Evolutionary conservation across 2,113 vertebrate genomes (phyloP).

Genomic region (Tragelaphus imberbis): DNA sequence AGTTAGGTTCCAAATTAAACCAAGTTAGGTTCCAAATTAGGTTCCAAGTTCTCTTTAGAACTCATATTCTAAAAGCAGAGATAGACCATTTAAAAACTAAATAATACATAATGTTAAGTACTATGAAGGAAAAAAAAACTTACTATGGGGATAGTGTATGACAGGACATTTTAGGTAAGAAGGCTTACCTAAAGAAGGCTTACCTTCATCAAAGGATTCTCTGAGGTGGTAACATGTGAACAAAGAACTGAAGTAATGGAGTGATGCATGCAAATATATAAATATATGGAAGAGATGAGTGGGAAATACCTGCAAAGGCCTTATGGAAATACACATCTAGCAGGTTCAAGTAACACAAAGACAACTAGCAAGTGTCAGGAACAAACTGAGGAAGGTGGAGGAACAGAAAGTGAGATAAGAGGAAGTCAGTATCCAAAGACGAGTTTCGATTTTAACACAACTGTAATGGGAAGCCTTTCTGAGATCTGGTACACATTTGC

Average conservation of each 20-base stretch:
- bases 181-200: not conserved
- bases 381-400: not conserved
- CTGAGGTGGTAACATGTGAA: not conserved
- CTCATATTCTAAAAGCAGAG: constrained; percentile 1
- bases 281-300: not conserved
- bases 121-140: not conserved
- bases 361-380: not conserved
- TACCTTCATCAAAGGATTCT: not conserved
- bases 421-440: not conserved
- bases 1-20: not conserved
- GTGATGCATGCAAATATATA: not conserved
- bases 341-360: not conserved
- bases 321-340: not conserved
- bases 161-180: not conserved
- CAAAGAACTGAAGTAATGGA: not conserved
- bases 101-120: not conserved
- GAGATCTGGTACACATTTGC: not conserved
- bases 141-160: not conserved
- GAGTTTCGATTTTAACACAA: not conserved
- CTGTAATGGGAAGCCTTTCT: not conserved
- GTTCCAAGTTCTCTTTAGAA: constrained; percentile 1
- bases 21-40: not conserved
- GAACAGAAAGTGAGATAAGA: not conserved
- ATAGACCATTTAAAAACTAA: not conserved
- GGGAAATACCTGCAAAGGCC: not conserved